Evolutionary conservation across 2,888 invertebrate species (phyloP).

Genomic region (Ptychoptera contaminata): DNA sequence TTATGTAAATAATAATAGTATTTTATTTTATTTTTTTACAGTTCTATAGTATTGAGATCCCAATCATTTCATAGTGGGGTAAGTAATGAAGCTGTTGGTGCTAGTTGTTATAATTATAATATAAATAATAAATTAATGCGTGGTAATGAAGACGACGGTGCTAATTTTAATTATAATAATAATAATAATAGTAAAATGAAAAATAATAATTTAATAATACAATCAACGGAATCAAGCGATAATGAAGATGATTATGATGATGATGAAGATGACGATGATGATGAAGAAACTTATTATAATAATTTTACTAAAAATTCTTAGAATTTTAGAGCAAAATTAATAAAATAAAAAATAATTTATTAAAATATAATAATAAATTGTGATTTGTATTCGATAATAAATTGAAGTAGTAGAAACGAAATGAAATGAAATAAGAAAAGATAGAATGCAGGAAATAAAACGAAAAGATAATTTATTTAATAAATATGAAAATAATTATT

Average conservation of each 20-base stretch:
- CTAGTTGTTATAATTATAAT: not conserved
- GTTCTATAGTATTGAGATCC: slow-evolving; percentile 41
- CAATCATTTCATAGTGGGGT: slow-evolving; percentile 42
- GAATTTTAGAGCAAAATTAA: not conserved
- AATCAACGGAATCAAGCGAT: slow-evolving; percentile 16
- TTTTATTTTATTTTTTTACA: slow-evolving; percentile 12
- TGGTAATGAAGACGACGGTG: slow-evolving; percentile 4
- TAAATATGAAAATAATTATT: too few relatives aligned
- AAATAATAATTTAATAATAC: slow-evolving; percentile 15
- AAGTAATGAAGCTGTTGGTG: slow-evolving; percentile 2
- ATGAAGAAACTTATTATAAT: too few relatives aligned
- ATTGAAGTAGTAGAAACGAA: too few relatives aligned
- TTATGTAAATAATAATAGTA: not conserved
- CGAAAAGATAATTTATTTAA: too few relatives aligned
- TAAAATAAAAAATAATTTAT: too few relatives aligned
- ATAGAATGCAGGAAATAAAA: too few relatives aligned
- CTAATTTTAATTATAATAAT: slow-evolving; percentile 1
- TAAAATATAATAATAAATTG: too few relatives aligned
- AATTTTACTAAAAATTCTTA: not conserved
- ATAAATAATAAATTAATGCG: not conserved
- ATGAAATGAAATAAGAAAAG: too few relatives aligned
- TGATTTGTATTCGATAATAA: too few relatives aligned
- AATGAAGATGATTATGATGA: slow-evolving; percentile 12
- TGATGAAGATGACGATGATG: too few relatives aligned
- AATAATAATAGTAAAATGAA: slow-evolving; percentile 1